Base-by-base conservation (phyloP, 2,888 invertebrate genomes). In the Oligia latruncula region DNA sequence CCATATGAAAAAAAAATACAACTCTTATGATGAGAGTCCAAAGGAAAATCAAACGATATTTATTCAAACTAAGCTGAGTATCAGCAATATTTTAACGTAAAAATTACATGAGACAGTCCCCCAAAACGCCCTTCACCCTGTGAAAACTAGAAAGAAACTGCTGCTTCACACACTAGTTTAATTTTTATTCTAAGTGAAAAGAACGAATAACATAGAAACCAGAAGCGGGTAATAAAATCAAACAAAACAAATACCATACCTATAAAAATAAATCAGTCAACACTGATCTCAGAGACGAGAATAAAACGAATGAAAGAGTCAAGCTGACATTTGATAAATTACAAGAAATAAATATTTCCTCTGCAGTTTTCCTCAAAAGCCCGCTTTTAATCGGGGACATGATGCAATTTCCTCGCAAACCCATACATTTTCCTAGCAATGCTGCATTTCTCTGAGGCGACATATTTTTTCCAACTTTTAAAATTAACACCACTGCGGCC, bases 401-500 rank as follows among this genome's bases (percentile, higher is more conserved):
- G 85, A 79, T 83, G 85, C 82, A 87, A 90, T 82, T 85, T 83
- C 75, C 77, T 80, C 60, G 60, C 40, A 79, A 64, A 68, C 74
- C 43, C 76, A 81, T 82, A 86, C 46, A 81, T 85, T 88, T 89
- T 87, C 74, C 84, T 77, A 75, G 80, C 74, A 84, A 74, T 85
- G 81, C 75, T 68, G 74, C 74, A 84, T 84, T 86, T 81, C 52
- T 86, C 80, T 8, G 67, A 72, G 79, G 76, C 85, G 60, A 82
- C 82, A 86, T 87, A 86, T 85, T 89, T 85, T 81, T 89, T 88
- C 40, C 67, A 83, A 83, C 83, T 90, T 88, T 90, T 88, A 85
- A 92, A 90, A 92, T 90, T 87, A 89, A 90, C 90, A 89, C 86
- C 77, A 85, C 87, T 84, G 87, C 66, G 82, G 80, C 75, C 49